phyloP scores from a whole-genome alignment of 2,888 invertebrate species.

The Bembecia ichneumoniformis region DNA sequence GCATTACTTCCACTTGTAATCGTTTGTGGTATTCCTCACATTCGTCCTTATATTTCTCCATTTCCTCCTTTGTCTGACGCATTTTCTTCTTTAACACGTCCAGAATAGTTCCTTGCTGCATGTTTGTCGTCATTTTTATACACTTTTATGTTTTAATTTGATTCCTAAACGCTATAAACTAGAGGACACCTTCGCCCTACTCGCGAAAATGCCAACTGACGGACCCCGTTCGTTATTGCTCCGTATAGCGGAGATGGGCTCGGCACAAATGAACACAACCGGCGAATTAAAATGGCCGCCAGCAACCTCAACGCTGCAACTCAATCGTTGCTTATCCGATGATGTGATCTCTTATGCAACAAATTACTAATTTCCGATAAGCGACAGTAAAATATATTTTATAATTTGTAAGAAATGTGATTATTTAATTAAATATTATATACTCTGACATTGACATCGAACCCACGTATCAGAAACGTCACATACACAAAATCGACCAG shows the following conservation, averaged over 20 bases:
- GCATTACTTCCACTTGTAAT: slow-evolving; percentile 94
- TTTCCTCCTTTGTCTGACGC: slow-evolving; percentile 98
- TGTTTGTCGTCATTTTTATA: slow-evolving; percentile 86
- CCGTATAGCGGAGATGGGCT: slow-evolving; percentile 66
- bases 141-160: slow-evolving; percentile 54
- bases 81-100: slow-evolving; percentile 99
- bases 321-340: slow-evolving; percentile 44
- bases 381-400: slow-evolving; percentile 11
- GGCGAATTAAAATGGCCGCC: slow-evolving; percentile 71
- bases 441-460: slow-evolving; percentile 46
- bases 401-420: too few relatives aligned
- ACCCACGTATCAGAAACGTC: slow-evolving; percentile 50
- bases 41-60: slow-evolving; percentile 98
- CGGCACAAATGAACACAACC: slow-evolving; percentile 68
- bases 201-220: slow-evolving; percentile 73
- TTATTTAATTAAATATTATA: too few relatives aligned
- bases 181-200: slow-evolving; percentile 64
- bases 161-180: slow-evolving; percentile 56
- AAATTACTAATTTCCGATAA: slow-evolving; percentile 17
- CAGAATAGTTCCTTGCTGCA: slow-evolving; percentile 93
- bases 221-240: slow-evolving; percentile 51
- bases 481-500: slow-evolving; percentile 37
- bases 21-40: slow-evolving; percentile 96
- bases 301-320: slow-evolving; percentile 44
- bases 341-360: slow-evolving; percentile 25